phyloP scores from a whole-genome alignment of 2,888 invertebrate genomes.

The Halictus quadricinctus region DNA sequence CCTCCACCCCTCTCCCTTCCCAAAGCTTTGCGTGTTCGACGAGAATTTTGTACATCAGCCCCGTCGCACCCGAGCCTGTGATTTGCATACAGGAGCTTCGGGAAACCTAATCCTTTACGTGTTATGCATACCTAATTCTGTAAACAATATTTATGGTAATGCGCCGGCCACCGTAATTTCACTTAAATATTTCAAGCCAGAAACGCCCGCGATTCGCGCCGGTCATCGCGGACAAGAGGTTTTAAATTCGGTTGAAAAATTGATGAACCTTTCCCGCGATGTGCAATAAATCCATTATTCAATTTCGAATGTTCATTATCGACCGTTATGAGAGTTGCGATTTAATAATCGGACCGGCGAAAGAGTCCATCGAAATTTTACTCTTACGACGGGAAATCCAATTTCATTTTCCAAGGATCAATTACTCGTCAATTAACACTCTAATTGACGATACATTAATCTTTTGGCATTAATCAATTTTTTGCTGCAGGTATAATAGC shows the following conservation, averaged over 20 bases:
- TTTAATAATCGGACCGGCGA: neutral
- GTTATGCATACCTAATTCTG: slow-evolving; percentile 52
- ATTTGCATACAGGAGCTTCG: slow-evolving; percentile 54
- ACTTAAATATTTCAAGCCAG: slow-evolving; percentile 28
- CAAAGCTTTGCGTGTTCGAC: slow-evolving; percentile 48
- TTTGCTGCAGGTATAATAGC: neutral
- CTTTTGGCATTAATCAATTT: neutral
- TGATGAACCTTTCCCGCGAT: neutral
- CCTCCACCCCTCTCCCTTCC: neutral
- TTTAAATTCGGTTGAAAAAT: neutral
- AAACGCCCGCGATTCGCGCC: neutral
- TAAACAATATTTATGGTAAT: slow-evolving; percentile 58
- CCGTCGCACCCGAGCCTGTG: slow-evolving; percentile 25
- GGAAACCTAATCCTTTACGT: slow-evolving; percentile 49
- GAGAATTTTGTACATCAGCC: slow-evolving; percentile 54
- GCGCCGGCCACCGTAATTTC: slow-evolving; percentile 37
- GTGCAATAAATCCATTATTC: neutral
- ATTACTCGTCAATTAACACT: neutral
- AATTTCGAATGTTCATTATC: slow-evolving; percentile 4
- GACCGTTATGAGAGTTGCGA: neutral
- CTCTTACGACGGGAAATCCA: neutral
- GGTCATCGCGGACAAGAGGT: neutral
- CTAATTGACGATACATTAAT: neutral
- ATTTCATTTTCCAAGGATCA: neutral
- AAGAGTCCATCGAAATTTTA: neutral